These are phyloP conservation scores for Homalodisca vitripennis DNA, from an alignment of 1,140 invertebrate genomes.

Conservation along the genomic window DNA sequence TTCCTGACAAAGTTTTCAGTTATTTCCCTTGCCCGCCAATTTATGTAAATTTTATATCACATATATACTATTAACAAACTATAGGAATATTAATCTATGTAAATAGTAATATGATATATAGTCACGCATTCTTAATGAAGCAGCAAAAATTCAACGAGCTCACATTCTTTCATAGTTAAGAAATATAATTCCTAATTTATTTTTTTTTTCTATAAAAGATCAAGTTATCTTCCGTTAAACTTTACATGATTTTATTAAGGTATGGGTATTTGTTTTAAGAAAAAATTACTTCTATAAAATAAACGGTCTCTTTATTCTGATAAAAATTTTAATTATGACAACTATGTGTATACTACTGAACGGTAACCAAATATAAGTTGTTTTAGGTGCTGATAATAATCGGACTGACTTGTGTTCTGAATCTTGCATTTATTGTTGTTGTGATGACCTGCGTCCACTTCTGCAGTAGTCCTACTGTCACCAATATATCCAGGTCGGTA, in stretches of 20 bases:
- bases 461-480: constrained; percentile 35
- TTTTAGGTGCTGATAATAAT: constrained; percentile 43
- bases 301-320: background rate
- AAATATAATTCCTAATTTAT: too few relatives aligned
- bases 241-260: background rate
- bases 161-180: too few relatives aligned
- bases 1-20: background rate
- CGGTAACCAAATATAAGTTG: background rate
- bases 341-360: background rate
- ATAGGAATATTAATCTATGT: too few relatives aligned
- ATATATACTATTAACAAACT: too few relatives aligned
- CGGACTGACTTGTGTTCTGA: constrained; percentile 43
- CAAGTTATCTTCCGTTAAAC: background rate
- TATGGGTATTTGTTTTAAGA: background rate
- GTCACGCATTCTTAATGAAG: too few relatives aligned
- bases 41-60: too few relatives aligned
- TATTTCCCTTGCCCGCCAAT: background rate
- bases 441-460: constrained; percentile 44
- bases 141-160: too few relatives aligned
- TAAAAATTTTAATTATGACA: background rate
- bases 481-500: constrained; percentile 26
- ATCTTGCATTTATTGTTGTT: constrained; percentile 44
- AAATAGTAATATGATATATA: too few relatives aligned
- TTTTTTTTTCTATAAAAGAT: background rate
- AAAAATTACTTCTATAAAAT: background rate